These are phyloP conservation scores for Tachuris rubrigastra DNA, from an alignment of 2,113 vertebrate species.

Conservation along the genomic window DNA sequence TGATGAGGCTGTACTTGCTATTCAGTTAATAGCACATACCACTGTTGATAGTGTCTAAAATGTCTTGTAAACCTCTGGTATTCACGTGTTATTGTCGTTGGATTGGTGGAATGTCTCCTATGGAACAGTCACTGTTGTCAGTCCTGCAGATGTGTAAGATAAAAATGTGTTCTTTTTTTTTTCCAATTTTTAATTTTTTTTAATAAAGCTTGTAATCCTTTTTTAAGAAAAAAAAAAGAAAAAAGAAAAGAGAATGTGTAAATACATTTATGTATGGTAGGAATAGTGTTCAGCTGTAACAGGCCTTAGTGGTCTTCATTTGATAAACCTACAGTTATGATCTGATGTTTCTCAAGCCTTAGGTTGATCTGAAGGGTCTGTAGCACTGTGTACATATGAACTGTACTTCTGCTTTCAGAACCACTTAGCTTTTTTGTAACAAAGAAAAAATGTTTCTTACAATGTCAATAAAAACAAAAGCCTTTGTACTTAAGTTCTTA, in stretches of 20 bases:
- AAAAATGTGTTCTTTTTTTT: slow-evolving; percentile 73
- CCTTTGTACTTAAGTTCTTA: slow-evolving; percentile 82
- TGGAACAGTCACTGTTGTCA: slow-evolving; percentile 72
- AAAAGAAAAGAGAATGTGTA: slow-evolving; percentile 76
- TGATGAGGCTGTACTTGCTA: not conserved
- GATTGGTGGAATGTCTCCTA: slow-evolving; percentile 68
- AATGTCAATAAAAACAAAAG: slow-evolving; percentile 95
- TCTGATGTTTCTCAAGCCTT: slow-evolving; percentile 71
- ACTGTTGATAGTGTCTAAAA: slow-evolving; percentile 71
- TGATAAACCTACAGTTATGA: slow-evolving; percentile 78
- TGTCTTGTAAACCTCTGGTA: slow-evolving; percentile 68
- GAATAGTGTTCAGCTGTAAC: slow-evolving; percentile 80
- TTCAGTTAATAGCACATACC: slow-evolving; percentile 31
- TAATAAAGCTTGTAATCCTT: slow-evolving; percentile 80
- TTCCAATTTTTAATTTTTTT: slow-evolving; percentile 8
- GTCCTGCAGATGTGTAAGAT: slow-evolving; percentile 79
- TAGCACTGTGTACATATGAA: slow-evolving; percentile 75
- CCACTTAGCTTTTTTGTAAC: slow-evolving; percentile 94
- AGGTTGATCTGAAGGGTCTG: slow-evolving; percentile 75
- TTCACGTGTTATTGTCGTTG: slow-evolving; percentile 63
- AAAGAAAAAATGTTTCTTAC: slow-evolving; percentile 94
- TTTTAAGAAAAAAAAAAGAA: slow-evolving; percentile 66
- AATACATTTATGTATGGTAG: slow-evolving; percentile 90
- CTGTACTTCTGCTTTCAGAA: slow-evolving; percentile 84
- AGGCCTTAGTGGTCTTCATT: slow-evolving; percentile 76